Evolutionary conservation across 2,888 invertebrate genomes (phyloP).

Genomic region (Amiota mariae): DNA sequence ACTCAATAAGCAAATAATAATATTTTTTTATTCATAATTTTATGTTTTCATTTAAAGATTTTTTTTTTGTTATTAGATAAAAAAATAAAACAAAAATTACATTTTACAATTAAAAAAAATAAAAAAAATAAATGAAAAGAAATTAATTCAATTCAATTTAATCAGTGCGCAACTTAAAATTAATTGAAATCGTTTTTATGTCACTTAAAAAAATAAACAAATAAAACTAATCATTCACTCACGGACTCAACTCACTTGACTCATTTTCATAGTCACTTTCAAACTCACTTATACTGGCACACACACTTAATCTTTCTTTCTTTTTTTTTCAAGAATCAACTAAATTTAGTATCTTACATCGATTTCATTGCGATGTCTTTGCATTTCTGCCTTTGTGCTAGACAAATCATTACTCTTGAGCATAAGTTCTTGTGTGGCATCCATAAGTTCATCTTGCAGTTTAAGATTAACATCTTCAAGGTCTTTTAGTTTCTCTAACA

Average conservation of each 20-base stretch:
- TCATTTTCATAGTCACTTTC: no score
- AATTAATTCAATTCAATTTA: not conserved
- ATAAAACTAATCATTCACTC: conserved; percentile 10
- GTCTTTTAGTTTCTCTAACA: conserved; percentile 75
- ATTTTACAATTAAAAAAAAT: no score
- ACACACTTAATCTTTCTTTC: not conserved
- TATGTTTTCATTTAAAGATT: not conserved
- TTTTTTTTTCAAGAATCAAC: not conserved
- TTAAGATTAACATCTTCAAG: conserved; percentile 76
- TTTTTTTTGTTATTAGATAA: no score
- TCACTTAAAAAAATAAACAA: not conserved
- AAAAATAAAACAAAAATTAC: conserved; percentile 12
- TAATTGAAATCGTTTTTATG: conserved; percentile 7
- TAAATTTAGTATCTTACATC: conserved; percentile 74
- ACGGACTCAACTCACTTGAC: not conserved
- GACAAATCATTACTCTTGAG: conserved; percentile 76
- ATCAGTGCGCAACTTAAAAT: conserved; percentile 28
- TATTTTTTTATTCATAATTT: conserved; percentile 11
- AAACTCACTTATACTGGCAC: not conserved
- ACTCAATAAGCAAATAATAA: conserved; percentile 11
- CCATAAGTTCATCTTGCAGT: conserved; percentile 76
- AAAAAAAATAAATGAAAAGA: not conserved
- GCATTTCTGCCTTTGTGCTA: conserved; percentile 75
- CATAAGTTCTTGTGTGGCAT: conserved; percentile 75
- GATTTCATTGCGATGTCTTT: conserved; percentile 76